These are phyloP conservation scores for Trachythela sp. DNA, from an alignment of 64 coral and sea anemone species.

Conservation along the genomic window DNA sequence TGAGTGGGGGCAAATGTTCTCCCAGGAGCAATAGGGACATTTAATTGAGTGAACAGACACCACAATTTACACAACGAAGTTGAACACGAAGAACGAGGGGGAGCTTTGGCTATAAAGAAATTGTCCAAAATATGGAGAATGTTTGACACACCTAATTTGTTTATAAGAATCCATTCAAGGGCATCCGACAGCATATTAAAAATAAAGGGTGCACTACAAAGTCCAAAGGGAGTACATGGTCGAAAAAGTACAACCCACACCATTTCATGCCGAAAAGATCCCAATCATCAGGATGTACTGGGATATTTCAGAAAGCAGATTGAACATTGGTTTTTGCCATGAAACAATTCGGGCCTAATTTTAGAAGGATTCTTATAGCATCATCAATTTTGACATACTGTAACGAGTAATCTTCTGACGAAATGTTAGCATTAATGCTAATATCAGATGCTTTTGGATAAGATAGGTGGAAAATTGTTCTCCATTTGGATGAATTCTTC, in stretches of 20 bases:
- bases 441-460: too few species aligned
- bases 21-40: background rate
- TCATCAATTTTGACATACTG: too few species aligned
- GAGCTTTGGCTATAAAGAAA: too few species aligned
- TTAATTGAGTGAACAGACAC: background rate
- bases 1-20: background rate
- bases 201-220: background rate
- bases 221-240: conserved; percentile 13
- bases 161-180: background rate
- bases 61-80: conserved; percentile 12
- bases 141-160: background rate
- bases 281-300: conserved; percentile 30
- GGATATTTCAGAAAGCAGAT: conserved; percentile 10
- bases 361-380: background rate
- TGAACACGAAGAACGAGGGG: too few species aligned
- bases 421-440: conserved; percentile 31
- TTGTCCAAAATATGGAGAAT: conserved; percentile 29
- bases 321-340: conserved; percentile 28
- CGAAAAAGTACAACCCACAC: conserved; percentile 20
- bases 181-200: background rate
- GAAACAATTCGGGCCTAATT: background rate
- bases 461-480: conserved; percentile 25
- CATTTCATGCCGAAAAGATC: conserved; percentile 23
- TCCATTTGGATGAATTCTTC: conserved; percentile 35
- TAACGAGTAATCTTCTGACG: background rate